Evolutionary conservation across 2,113 vertebrate species (phyloP), one percentile per base, ranked within the genome.

Genomic region (Serilophus lunatus): DNA sequence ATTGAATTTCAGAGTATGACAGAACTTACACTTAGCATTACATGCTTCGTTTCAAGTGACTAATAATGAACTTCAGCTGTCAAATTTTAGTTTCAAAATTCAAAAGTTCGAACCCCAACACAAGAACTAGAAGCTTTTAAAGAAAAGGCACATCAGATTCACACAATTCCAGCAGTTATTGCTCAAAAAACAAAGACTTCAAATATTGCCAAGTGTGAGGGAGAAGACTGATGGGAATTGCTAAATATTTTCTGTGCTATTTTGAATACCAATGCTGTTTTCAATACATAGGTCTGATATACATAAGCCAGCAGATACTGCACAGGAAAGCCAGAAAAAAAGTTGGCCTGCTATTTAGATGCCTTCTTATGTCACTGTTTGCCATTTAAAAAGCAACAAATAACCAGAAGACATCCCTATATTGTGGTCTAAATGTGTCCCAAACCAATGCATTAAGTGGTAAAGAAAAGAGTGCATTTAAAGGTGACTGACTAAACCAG

Each of bases 271-370:
- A 63, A 11, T 29, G 10, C 10, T 84, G 18, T 49, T 89, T n/a
- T 95, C 31, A 82, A 20, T n/a, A 60, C 20, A 13, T 57, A 93
- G 54, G 31, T 82, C 44, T 88, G 87, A 81, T 25, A 88, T 23
- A 71, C 81, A 56, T 50, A 77, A 79, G 31, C 20, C 31, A 91
- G 13, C 38, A 75, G 29, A 82, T n/a, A 80, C 5, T 47, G 38
- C 71, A 88, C 42, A 86, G 33, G 38, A 95, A 96, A 90, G 61
- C 3, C n/a, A 96, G 33, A 44, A 91, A 82, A 68, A 84, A 90
- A 42, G 29, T 15, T 95, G 40, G 17, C 20, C 36, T 82, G 51
- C 36, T 80, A 29, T 83, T 95, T 88, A 63, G 42, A 70, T 28
- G 12, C 63, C n/a, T 86, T 80, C 83, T 86, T 90, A 74, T 59